Conservation (phyloP, 2,888 invertebrate species). For the Aphidius colemani region DNA sequence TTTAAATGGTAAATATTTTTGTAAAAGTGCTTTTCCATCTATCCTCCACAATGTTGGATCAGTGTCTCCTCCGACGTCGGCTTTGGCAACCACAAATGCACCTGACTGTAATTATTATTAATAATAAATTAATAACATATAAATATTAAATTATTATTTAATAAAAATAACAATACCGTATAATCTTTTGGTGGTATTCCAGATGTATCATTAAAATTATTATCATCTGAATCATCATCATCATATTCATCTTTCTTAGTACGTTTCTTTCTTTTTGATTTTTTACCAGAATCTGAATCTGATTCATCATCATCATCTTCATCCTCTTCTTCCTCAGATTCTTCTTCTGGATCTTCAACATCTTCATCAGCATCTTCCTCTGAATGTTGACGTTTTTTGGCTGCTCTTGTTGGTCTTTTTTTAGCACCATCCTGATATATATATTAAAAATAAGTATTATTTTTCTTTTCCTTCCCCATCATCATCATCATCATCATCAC, state of each 20-base stretch:
- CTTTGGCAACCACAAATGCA: constrained; percentile 65
- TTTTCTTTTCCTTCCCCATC: too few species aligned
- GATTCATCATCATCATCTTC: constrained; percentile 56
- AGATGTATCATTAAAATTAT: constrained; percentile 50
- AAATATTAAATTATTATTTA: constrained; percentile 4
- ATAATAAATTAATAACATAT: constrained; percentile 7
- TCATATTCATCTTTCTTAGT: constrained; percentile 55
- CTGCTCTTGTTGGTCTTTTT: constrained; percentile 52
- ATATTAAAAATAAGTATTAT: not conserved
- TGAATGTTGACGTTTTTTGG: constrained; percentile 56
- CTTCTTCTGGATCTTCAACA: constrained; percentile 53
- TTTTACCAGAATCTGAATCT: constrained; percentile 53
- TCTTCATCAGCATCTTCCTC: constrained; percentile 46
- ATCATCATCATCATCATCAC: not conserved
- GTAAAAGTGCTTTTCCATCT: constrained; percentile 65
- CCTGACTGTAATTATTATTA: constrained; percentile 60
- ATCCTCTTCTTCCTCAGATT: constrained; percentile 52
- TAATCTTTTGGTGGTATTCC: constrained; percentile 57
- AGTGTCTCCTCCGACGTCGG: constrained; percentile 61
- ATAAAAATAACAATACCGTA: constrained; percentile 42
- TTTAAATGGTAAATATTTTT: constrained; percentile 66
- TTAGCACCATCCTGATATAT: constrained; percentile 45
- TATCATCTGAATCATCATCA: constrained; percentile 55
- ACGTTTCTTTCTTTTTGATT: constrained; percentile 47
- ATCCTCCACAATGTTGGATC: constrained; percentile 68